Evolutionary conservation across 2,888 invertebrate genomes (phyloP).

Genomic region (Sympetrum striolatum): DNA sequence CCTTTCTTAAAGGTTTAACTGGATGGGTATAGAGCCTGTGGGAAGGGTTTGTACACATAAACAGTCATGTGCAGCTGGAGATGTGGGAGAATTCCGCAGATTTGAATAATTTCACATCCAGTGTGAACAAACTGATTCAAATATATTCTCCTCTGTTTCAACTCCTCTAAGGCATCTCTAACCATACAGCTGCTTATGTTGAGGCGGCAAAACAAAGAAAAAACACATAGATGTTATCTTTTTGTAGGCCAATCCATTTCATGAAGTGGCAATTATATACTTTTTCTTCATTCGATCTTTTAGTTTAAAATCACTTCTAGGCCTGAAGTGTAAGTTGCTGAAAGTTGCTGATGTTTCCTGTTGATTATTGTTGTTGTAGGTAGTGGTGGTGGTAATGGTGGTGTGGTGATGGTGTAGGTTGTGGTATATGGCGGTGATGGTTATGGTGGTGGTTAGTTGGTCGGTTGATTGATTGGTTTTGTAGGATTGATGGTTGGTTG

Average conservation of each 20-base stretch:
- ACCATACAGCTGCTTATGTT: slow-evolving; percentile 25
- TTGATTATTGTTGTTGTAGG: slow-evolving; percentile 37
- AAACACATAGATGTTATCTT: slow-evolving; percentile 26
- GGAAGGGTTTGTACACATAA: slow-evolving; percentile 19
- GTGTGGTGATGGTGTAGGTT: background rate
- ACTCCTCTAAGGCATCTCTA: background rate
- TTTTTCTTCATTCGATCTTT: slow-evolving; percentile 18
- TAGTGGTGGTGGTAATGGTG: slow-evolving; percentile 35
- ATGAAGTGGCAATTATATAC: slow-evolving; percentile 38
- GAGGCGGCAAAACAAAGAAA: slow-evolving; percentile 32
- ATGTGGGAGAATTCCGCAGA: background rate
- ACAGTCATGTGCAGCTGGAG: background rate
- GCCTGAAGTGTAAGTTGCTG: slow-evolving; percentile 15
- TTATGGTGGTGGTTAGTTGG: slow-evolving; percentile 7
- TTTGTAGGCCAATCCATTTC: slow-evolving; percentile 31
- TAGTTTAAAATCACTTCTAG: slow-evolving; percentile 18
- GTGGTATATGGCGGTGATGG: slow-evolving; percentile 32
- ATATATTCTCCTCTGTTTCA: background rate
- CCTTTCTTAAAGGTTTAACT: slow-evolving; percentile 2
- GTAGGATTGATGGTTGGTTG: slow-evolving; percentile 22
- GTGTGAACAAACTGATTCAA: background rate
- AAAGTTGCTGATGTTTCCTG: slow-evolving; percentile 32
- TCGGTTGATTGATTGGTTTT: background rate
- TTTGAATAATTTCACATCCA: background rate
- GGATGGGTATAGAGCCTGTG: slow-evolving; percentile 18